These are phyloP conservation scores for Pseudococcus jackbeardsleyi DNA, from an alignment of 2,888 invertebrate genomes.

Conservation along the genomic window DNA sequence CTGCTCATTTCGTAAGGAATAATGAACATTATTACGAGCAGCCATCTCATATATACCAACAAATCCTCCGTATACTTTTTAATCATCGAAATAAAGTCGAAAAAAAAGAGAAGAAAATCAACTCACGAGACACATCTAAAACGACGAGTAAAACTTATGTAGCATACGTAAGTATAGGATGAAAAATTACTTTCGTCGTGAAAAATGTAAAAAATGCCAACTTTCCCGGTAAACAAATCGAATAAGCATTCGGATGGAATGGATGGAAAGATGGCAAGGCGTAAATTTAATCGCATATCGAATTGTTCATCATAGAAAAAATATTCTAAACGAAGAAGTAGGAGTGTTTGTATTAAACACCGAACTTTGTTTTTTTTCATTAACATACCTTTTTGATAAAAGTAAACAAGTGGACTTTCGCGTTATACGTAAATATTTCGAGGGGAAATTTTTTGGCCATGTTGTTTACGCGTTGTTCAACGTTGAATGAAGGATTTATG, in stretches of 20 bases:
- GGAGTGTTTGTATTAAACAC: not conserved
- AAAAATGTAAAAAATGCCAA: not conserved
- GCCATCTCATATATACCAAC: not conserved
- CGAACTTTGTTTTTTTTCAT: not conserved
- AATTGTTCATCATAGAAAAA: not conserved
- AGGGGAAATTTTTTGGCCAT: not conserved
- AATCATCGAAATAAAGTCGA: not conserved
- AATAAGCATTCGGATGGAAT: not conserved
- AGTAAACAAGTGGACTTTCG: not conserved
- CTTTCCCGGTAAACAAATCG: not conserved
- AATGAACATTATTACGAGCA: conserved; percentile 6
- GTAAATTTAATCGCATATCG: not conserved
- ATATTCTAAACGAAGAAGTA: not conserved
- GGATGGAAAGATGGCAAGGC: too few species aligned
- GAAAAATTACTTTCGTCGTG: not conserved
- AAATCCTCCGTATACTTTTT: not conserved
- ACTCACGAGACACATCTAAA: not conserved
- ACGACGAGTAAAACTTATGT: not conserved
- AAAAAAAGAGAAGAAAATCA: not conserved
- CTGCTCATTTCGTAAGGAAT: conserved; percentile 7
- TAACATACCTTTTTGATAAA: not conserved
- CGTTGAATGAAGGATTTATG: not conserved
- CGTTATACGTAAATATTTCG: not conserved
- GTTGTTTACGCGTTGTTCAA: conserved; percentile 9
- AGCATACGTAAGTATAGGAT: not conserved